A percentile compares a stretch with the other conserved stretches of the same genome.
These are phyloP conservation scores for Chymomyza procnemis DNA, from an alignment of 2,888 invertebrate species.

Conservation along the genomic window DNA sequence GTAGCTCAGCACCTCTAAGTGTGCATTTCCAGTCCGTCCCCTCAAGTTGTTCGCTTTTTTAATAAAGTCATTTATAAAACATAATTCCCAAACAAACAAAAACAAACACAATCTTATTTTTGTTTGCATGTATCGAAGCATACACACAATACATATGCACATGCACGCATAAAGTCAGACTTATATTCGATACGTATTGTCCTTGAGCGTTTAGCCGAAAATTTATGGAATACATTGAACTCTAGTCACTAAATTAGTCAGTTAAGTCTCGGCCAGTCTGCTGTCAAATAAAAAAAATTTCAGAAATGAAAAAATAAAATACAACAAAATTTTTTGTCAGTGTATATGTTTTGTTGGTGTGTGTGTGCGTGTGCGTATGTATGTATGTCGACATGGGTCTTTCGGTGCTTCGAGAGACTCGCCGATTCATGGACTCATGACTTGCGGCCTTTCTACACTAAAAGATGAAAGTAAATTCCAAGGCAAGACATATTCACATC, in stretches of 20 bases:
- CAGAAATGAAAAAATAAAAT: constrained; percentile 28
- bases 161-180: constrained; percentile 3
- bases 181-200: constrained; percentile 55
- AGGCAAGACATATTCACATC: not conserved
- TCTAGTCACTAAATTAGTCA: constrained; percentile 67
- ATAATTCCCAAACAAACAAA: constrained; percentile 24
- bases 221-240: constrained; percentile 74
- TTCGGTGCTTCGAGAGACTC: not conserved
- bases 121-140: not conserved
- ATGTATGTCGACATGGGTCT: not conserved
- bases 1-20: not conserved
- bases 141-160: not conserved
- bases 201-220: constrained; percentile 73
- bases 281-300: constrained; percentile 19
- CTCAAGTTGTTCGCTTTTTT: constrained; percentile 25
- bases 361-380: not conserved
- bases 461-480: constrained; percentile 1
- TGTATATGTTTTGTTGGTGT: not conserved
- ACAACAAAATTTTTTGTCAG: constrained; percentile 55
- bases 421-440: not conserved
- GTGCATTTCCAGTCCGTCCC: constrained; percentile 10
- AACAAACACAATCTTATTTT: not conserved
- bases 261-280: constrained; percentile 49
- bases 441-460: not conserved
- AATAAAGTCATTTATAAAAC: constrained; percentile 45